Conservation (phyloP, 2,797 vertebrate species). For the Hipposideros larvatus region DNA sequence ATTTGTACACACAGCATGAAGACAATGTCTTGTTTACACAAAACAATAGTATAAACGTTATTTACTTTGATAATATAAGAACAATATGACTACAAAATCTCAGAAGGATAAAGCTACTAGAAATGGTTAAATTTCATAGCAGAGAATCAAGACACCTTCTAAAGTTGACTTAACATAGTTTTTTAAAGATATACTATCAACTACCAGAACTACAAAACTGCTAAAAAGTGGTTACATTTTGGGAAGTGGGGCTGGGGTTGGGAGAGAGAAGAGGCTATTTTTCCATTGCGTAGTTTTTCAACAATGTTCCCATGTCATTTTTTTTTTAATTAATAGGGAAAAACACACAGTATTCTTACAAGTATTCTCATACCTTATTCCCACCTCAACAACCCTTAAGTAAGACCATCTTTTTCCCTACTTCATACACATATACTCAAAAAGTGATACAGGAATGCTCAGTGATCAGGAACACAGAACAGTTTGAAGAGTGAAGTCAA, state of each 20-base stretch:
- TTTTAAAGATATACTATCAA: background rate
- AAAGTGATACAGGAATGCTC: background rate
- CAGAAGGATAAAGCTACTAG: background rate
- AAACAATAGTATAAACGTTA: slow-evolving; percentile 20
- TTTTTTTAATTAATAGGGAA: background rate
- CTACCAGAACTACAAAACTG: background rate
- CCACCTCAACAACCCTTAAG: slow-evolving; percentile 28
- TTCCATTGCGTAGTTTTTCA: slow-evolving; percentile 22
- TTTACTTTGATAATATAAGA: slow-evolving; percentile 21
- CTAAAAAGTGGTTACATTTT: background rate
- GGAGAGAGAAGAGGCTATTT: background rate
- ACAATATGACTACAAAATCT: background rate
- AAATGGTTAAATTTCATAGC: background rate
- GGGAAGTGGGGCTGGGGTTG: background rate
- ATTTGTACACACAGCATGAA: background rate
- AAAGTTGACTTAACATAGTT: background rate
- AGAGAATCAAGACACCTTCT: background rate
- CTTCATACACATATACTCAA: background rate
- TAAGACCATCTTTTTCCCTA: background rate
- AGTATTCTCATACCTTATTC: slow-evolving; percentile 35
- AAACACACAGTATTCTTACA: background rate
- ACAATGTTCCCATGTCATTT: background rate
- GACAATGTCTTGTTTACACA: background rate
- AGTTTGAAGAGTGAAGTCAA: background rate
- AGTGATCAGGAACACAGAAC: background rate